These are phyloP conservation scores for Ylistrum balloti DNA, from an alignment of 1,140 invertebrate genomes.

Conservation along the genomic window DNA sequence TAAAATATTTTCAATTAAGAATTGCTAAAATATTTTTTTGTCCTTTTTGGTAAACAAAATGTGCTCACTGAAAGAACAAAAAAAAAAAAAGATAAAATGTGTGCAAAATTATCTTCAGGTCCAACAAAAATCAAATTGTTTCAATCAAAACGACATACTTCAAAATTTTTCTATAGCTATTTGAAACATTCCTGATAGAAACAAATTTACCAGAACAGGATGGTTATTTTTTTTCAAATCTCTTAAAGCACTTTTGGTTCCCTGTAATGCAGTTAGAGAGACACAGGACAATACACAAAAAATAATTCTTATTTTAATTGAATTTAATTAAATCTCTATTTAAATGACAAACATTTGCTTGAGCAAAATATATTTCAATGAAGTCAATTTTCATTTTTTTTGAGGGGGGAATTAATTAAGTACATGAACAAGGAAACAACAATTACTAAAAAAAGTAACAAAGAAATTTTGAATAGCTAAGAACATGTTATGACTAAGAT, in stretches of 20 bases:
- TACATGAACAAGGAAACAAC: no score
- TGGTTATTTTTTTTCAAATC: slow-evolving; percentile 26
- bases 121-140: background rate
- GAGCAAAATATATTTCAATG: no score
- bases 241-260: slow-evolving; percentile 19
- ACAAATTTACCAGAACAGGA: background rate
- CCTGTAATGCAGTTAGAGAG: background rate
- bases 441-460: no score
- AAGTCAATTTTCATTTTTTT: no score
- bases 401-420: no score
- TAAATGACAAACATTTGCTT: no score
- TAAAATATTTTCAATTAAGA: no score
- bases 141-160: background rate
- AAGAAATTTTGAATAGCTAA: no score
- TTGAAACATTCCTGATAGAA: background rate
- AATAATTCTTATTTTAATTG: no score
- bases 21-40: no score
- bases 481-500: no score
- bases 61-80: background rate
- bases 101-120: background rate
- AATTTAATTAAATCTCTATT: no score
- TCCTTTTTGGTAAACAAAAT: background rate
- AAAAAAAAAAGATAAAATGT: background rate
- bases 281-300: background rate
- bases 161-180: slow-evolving; percentile 3